Conservation (phyloP, 2,113 vertebrate species). For the Ellobius talpinus region DNA sequence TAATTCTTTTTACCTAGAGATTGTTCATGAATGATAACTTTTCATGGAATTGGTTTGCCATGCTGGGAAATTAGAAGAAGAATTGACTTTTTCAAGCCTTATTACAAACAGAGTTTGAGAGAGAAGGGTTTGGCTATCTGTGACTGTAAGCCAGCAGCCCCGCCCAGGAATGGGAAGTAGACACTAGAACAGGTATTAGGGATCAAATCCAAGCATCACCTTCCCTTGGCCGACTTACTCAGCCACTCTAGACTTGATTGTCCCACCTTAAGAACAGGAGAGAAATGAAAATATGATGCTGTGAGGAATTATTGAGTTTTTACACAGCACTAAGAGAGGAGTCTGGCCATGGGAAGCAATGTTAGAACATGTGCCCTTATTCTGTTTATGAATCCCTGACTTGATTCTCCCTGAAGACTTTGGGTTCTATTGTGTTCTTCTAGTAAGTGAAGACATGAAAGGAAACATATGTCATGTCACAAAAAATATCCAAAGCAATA, state of each 20-base stretch:
- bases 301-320: background rate
- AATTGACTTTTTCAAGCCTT: background rate
- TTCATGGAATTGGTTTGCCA: background rate
- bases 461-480: background rate
- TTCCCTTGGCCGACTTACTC: background rate
- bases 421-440: background rate
- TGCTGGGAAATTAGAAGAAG: background rate
- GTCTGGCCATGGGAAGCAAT: background rate
- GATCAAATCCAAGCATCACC: background rate
- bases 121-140: background rate
- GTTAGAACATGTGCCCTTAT: background rate
- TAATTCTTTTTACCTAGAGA: background rate
- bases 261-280: background rate
- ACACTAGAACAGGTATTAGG: background rate
- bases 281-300: background rate
- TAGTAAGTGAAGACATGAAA: background rate
- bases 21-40: background rate
- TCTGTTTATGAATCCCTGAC: background rate
- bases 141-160: background rate
- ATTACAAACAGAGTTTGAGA: background rate
- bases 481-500: background rate
- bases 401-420: constrained; percentile 3
- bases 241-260: background rate
- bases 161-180: accelerated
- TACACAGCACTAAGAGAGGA: background rate